Base-by-base conservation (phyloP, 2,888 invertebrate species). In the Eristalinus aeneus region DNA sequence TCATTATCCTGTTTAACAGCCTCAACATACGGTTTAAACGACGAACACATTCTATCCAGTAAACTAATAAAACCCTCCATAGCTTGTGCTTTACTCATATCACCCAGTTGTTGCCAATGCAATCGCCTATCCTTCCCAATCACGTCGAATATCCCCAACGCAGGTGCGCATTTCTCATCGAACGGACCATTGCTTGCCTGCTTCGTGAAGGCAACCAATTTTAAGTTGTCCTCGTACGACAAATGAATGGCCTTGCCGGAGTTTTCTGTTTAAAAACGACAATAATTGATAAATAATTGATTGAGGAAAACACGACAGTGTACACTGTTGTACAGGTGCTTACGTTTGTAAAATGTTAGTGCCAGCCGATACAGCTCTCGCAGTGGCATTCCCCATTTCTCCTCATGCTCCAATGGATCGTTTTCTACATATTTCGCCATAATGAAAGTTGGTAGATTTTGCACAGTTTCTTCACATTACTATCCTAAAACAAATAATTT, bases 221-320 rank as follows among this genome's bases (percentile, higher is more conserved):
- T 96, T 73, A 98, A 93, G 91, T 98, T 97, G 91, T 99, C 98
- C 92, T 97, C 97, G 92, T 99, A 99, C 61, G 97, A 97, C 83
- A 98, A 94, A 90, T 98, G 98, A 64, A 99, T 94, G 2, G 98
- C 99, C 94, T 98, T 99, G n/a, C 98, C 98, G 93, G 98, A 97
- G 93, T 99, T 98, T 92, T 99, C 99, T 98, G 54, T 22, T 23
- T 8, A 73, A 81, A 46, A 64, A 58, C 16, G 2, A 68, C 61
- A 67, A 8, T 22, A 46, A 53, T 67, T 22, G 20, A 54, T 74
- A 53, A 80, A 74, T 79, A 46, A 20, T 68, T 84, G 46, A 56
- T 36, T 32, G 53, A 73, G 53, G 46, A 65, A 64, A 79, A 74
- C 81, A 74, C 58, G 5, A 27, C 27, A 3, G 27, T 27, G 23